Conservation (phyloP, 2,888 invertebrate species). For the Tiliacea aurago region DNA sequence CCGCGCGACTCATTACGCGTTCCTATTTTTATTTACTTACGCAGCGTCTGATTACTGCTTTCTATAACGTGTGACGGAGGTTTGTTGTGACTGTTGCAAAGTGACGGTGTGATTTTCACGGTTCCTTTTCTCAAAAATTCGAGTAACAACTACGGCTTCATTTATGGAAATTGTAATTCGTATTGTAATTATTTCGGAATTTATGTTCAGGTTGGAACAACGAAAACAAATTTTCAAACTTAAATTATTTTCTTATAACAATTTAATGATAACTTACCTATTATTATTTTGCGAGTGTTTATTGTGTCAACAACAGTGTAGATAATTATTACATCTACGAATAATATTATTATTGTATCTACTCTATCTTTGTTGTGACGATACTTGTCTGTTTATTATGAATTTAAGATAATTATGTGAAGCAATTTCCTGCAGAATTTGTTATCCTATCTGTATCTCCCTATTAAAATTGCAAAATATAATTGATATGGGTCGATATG, state of each 20-base stretch:
- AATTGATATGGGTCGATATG: slow-evolving; percentile 42
- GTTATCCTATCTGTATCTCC: neutral
- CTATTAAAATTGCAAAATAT: slow-evolving; percentile 32
- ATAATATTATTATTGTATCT: neutral
- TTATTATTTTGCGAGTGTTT: slow-evolving; percentile 22
- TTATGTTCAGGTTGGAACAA: neutral
- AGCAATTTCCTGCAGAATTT: slow-evolving; percentile 32
- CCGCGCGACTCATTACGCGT: slow-evolving; percentile 77
- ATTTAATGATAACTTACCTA: neutral
- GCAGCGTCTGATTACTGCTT: slow-evolving; percentile 68
- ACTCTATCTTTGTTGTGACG: slow-evolving; percentile 14
- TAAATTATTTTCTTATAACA: neutral
- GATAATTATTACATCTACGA: slow-evolving; percentile 3
- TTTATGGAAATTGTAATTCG: slow-evolving; percentile 16
- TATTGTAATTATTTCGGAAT: slow-evolving; percentile 10
- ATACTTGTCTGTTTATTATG: slow-evolving; percentile 1
- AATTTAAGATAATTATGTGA: slow-evolving; percentile 14
- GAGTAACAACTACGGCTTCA: slow-evolving; percentile 15
- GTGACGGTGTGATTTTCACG: slow-evolving; percentile 84
- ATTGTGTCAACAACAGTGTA: slow-evolving; percentile 17
- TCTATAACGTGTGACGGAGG: slow-evolving; percentile 76
- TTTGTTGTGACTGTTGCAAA: slow-evolving; percentile 85
- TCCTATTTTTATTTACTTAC: slow-evolving; percentile 78
- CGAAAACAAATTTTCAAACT: neutral
- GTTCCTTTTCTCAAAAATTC: slow-evolving; percentile 69